Percentiles rank a stretch among this genome's conserved stretches.
Evolutionary conservation across 2,797 vertebrate species (phyloP).

Genomic region (Odontamblyopus rebecca): DNA sequence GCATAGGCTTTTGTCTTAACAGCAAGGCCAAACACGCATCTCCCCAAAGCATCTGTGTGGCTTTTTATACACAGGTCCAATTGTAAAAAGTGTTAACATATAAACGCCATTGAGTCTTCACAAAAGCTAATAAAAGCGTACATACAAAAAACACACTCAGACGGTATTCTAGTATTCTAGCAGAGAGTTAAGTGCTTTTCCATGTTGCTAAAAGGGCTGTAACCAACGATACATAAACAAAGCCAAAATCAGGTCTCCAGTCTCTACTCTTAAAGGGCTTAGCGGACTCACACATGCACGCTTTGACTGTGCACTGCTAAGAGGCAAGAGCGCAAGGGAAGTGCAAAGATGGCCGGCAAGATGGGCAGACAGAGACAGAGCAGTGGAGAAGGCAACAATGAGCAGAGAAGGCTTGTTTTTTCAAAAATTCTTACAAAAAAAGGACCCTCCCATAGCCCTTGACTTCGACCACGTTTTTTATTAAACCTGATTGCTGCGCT

Average conservation of each 20-base stretch:
- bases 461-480: constrained; percentile 61
- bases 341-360: constrained; percentile 6
- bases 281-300: constrained; percentile 53
- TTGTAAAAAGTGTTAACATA: constrained; percentile 27
- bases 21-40: constrained; percentile 8
- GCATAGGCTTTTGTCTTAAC: constrained; percentile 19
- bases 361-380: constrained; percentile 51
- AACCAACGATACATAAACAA: constrained; percentile 29
- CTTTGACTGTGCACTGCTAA: constrained; percentile 25
- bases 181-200: constrained; percentile 60
- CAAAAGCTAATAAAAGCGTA: constrained; percentile 34
- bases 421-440: constrained; percentile 59
- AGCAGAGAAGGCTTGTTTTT: constrained; percentile 67
- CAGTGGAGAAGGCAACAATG: constrained; percentile 76
- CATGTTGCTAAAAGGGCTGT: constrained; percentile 49
- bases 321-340: constrained; percentile 18
- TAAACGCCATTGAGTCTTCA: constrained; percentile 39
- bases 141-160: constrained; percentile 19
- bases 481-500: constrained; percentile 63
- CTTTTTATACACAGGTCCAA: constrained; percentile 27
- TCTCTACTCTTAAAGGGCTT: constrained; percentile 72
- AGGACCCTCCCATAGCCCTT: constrained; percentile 80
- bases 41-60: constrained; percentile 21
- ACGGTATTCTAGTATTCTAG: constrained; percentile 42
- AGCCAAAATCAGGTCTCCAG: constrained; percentile 49